Conservation (phyloP, 2,888 invertebrate genomes). For the Pollenia amentaria region DNA sequence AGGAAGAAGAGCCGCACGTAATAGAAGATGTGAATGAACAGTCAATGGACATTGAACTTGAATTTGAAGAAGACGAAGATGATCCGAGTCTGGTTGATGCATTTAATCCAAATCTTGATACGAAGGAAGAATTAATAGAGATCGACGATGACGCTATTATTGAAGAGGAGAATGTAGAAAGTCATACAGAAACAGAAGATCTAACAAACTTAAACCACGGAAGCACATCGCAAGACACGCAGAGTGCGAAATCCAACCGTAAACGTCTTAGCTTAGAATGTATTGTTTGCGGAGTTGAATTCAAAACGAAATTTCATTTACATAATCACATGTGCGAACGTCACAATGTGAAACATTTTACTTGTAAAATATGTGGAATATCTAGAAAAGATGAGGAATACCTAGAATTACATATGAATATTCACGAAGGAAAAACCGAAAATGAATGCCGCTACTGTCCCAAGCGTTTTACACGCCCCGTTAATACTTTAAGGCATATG, state of each 20-base stretch:
- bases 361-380: conserved; percentile 81
- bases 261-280: conserved; percentile 64
- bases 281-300: conserved; percentile 76
- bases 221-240: conserved; percentile 9
- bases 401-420: conserved; percentile 82
- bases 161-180: conserved; percentile 42
- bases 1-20: neutral
- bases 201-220: neutral
- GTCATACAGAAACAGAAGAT: neutral
- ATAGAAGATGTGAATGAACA: conserved; percentile 52
- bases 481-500: conserved; percentile 83
- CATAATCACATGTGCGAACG: conserved; percentile 79
- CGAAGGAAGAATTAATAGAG: conserved; percentile 76
- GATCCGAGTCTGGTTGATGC: conserved; percentile 76
- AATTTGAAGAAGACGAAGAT: conserved; percentile 55
- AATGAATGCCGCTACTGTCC: conserved; percentile 82
- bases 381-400: conserved; percentile 82
- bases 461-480: conserved; percentile 81
- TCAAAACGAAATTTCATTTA: conserved; percentile 78
- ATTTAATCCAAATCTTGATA: conserved; percentile 72
- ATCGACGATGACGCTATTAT: conserved; percentile 64
- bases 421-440: conserved; percentile 83
- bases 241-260: neutral
- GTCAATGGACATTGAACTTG: conserved; percentile 60
- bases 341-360: conserved; percentile 75